Conservation (phyloP, 2,888 invertebrate species). For the Agrochola lychnidis region DNA sequence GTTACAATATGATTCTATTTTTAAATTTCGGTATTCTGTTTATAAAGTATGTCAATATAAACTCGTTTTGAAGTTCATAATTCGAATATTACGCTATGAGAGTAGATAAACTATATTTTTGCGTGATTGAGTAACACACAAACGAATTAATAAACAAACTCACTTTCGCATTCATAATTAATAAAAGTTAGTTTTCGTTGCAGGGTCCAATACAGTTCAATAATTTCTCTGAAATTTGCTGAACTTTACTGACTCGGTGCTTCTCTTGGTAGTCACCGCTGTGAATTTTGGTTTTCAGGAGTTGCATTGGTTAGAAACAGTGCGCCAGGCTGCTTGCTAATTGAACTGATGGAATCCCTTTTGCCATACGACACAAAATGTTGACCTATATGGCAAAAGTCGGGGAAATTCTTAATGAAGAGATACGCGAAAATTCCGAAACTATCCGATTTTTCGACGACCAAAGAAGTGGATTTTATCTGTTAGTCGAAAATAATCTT, state of each 20-base stretch:
- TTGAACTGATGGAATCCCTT: slow-evolving; percentile 13
- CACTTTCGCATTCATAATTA: too few species aligned
- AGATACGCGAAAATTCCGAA: not conserved
- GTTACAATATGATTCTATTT: too few species aligned
- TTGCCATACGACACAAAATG: slow-evolving; percentile 18
- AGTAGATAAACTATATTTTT: too few species aligned
- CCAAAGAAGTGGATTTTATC: not conserved
- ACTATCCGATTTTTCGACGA: not conserved
- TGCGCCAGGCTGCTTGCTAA: not conserved
- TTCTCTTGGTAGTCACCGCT: not conserved
- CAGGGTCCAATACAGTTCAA: not conserved
- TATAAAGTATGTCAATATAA: too few species aligned
- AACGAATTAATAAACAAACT: too few species aligned
- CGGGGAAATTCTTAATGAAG: not conserved
- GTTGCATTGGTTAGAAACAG: not conserved
- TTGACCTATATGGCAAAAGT: slow-evolving; percentile 9
- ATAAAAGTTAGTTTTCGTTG: too few species aligned
- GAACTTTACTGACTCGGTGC: not conserved
- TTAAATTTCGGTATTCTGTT: too few species aligned
- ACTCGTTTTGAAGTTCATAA: too few species aligned
- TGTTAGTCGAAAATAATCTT: not conserved
- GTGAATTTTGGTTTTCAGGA: not conserved
- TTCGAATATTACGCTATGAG: too few species aligned
- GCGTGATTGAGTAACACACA: too few species aligned
- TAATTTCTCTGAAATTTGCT: not conserved